These are phyloP conservation scores for Cotesia congregata DNA, from an alignment of 2,888 invertebrate species.

Conservation along the genomic window DNA sequence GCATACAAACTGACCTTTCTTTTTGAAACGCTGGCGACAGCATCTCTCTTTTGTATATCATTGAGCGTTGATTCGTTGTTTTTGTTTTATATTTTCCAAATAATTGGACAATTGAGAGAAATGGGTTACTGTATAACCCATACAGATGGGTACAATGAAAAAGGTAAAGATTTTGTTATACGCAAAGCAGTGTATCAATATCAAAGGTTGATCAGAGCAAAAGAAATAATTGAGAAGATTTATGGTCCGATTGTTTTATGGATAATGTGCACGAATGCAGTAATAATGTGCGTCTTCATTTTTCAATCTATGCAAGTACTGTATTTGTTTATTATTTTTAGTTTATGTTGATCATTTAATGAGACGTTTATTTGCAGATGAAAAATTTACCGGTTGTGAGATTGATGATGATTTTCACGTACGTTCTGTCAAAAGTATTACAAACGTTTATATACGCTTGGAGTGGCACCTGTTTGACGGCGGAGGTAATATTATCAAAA, in stretches of 20 bases:
- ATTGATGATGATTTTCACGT: conserved; percentile 23
- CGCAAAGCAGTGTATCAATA: conserved; percentile 31
- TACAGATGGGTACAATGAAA: background rate
- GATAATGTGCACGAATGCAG: conserved; percentile 1
- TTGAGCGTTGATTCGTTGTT: conserved; percentile 51
- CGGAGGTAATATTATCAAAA: conserved; percentile 25
- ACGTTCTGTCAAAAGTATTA: conserved; percentile 38
- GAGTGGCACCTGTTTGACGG: conserved; percentile 40
- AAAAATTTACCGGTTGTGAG: background rate
- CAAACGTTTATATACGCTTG: conserved; percentile 45
- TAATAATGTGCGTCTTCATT: background rate
- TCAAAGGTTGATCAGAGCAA: background rate
- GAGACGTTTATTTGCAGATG: background rate
- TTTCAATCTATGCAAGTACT: background rate
- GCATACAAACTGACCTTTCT: conserved; percentile 37
- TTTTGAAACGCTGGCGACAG: conserved; percentile 34
- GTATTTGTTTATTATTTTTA: background rate
- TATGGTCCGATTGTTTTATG: conserved; percentile 3
- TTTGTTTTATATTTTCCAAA: conserved; percentile 53
- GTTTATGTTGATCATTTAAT: background rate
- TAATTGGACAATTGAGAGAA: conserved; percentile 50
- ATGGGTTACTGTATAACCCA: conserved; percentile 39
- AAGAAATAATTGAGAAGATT: background rate
- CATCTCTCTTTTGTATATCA: conserved; percentile 42
- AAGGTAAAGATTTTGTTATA: background rate